Percentiles rank a stretch among this genome's conserved stretches.
phyloP scores from a whole-genome alignment of 2,113 vertebrate genomes.

The Sialia sialis region DNA sequence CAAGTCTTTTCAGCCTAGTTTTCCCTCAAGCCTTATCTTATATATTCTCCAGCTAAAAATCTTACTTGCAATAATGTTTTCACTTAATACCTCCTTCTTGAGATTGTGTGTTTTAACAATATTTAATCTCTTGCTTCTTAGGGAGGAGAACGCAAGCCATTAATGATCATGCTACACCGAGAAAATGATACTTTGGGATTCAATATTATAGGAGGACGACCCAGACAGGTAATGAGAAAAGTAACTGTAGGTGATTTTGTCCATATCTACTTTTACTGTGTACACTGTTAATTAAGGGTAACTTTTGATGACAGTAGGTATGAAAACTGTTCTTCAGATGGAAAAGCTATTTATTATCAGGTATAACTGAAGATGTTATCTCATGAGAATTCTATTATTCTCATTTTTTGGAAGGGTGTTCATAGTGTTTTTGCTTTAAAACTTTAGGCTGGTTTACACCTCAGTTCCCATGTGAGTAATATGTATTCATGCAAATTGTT shows the following conservation, averaged over 20 bases:
- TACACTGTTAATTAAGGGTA: background rate
- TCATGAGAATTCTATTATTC: background rate
- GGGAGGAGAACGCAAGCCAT: constrained; percentile 57
- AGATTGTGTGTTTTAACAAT: background rate
- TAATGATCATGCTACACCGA: constrained; percentile 69
- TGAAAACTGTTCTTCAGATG: background rate
- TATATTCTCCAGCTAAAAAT: background rate
- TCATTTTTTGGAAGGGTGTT: background rate
- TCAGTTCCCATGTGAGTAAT: background rate
- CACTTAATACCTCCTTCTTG: background rate
- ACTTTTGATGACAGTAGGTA: background rate
- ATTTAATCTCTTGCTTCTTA: constrained; percentile 37
- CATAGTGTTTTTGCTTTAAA: background rate
- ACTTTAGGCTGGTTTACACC: background rate
- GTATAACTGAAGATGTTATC: background rate
- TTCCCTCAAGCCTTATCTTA: background rate
- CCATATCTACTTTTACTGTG: background rate
- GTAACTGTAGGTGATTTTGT: background rate
- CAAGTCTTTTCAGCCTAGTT: background rate
- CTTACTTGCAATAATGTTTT: background rate
- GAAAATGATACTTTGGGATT: constrained; percentile 77
- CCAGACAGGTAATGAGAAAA: constrained; percentile 65
- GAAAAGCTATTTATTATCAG: background rate
- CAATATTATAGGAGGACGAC: constrained; percentile 76
- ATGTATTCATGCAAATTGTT: background rate